Conservation (phyloP, 2,888 invertebrate genomes). For the Volucella zonaria region DNA sequence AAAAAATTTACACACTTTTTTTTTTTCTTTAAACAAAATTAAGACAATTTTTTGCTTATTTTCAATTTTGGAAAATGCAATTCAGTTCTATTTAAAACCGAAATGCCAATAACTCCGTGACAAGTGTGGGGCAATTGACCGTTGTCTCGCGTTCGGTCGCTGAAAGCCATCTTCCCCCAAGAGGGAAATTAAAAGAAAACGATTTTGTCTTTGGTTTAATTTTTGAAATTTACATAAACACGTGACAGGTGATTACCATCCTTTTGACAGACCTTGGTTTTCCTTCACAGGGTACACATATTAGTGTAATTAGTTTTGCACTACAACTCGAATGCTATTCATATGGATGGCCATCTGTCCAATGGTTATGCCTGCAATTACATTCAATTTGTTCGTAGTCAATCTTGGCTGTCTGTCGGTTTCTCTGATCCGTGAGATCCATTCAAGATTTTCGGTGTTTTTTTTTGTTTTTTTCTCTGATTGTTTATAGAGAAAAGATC, state of each 20-base stretch:
- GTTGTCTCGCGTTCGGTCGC: conserved; percentile 22
- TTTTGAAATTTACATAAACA: conserved; percentile 24
- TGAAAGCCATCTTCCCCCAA: conserved; percentile 6
- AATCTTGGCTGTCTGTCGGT: conserved; percentile 46
- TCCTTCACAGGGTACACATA: conserved; percentile 7
- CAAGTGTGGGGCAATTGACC: conserved; percentile 34
- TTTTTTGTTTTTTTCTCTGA: background rate
- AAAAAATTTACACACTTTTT: conserved; percentile 14
- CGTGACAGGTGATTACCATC: conserved; percentile 63
- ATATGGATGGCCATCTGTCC: conserved; percentile 45
- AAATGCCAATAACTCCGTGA: conserved; percentile 15
- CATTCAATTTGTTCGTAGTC: conserved; percentile 43
- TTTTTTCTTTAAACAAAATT: background rate
- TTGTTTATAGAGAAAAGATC: conserved; percentile 52
- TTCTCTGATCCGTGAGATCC: conserved; percentile 44
- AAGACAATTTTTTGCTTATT: conserved; percentile 21
- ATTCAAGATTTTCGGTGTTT: background rate
- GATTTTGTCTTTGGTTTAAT: conserved; percentile 8
- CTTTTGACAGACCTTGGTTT: conserved; percentile 43
- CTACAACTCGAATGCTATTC: conserved; percentile 20
- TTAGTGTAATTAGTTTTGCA: conserved; percentile 51
- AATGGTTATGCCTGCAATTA: conserved; percentile 30
- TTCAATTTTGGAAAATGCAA: conserved; percentile 9
- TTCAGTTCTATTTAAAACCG: background rate
- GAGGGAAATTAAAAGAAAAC: background rate